Evolutionary conservation across 2,888 invertebrate species (phyloP).

Genomic region (Acrobasis repandana): DNA sequence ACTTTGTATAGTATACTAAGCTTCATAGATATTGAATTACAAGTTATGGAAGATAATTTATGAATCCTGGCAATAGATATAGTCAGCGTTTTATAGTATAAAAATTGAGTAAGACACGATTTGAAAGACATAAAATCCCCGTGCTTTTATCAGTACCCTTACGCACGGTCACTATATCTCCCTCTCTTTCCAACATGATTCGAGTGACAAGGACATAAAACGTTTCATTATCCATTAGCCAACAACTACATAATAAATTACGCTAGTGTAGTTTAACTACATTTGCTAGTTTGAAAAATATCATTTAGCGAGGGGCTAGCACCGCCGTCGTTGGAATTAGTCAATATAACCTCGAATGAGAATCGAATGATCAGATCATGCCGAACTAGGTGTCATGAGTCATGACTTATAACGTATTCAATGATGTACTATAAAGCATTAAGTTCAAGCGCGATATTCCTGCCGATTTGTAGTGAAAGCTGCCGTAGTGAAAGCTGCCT

Average conservation of each 20-base stretch:
- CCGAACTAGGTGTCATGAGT: neutral
- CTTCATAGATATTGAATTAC: slow-evolving; percentile 4
- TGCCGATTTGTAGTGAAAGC: too few relatives aligned
- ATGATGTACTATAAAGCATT: neutral
- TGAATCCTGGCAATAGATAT: slow-evolving; percentile 3
- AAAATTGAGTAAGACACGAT: slow-evolving; percentile 9
- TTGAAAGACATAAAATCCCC: neutral
- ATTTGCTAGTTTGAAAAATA: slow-evolving; percentile 47
- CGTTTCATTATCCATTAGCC: slow-evolving; percentile 34
- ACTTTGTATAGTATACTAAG: too few relatives aligned
- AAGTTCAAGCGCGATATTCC: too few relatives aligned
- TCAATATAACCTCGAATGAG: slow-evolving; percentile 26
- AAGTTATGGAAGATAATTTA: neutral
- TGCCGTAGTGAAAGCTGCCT: too few relatives aligned
- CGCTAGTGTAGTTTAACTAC: slow-evolving; percentile 60
- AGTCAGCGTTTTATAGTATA: slow-evolving; percentile 9
- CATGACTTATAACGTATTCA: neutral
- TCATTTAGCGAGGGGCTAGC: slow-evolving; percentile 47
- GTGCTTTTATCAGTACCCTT: slow-evolving; percentile 9
- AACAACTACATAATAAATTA: slow-evolving; percentile 33
- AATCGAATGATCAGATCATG: slow-evolving; percentile 22
- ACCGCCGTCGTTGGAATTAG: slow-evolving; percentile 47
- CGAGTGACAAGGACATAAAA: slow-evolving; percentile 27
- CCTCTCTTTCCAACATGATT: slow-evolving; percentile 23
- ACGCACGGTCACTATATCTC: neutral